Base-by-base conservation (phyloP, 2,888 invertebrate genomes). In the Cataglyphis cursor region DNA sequence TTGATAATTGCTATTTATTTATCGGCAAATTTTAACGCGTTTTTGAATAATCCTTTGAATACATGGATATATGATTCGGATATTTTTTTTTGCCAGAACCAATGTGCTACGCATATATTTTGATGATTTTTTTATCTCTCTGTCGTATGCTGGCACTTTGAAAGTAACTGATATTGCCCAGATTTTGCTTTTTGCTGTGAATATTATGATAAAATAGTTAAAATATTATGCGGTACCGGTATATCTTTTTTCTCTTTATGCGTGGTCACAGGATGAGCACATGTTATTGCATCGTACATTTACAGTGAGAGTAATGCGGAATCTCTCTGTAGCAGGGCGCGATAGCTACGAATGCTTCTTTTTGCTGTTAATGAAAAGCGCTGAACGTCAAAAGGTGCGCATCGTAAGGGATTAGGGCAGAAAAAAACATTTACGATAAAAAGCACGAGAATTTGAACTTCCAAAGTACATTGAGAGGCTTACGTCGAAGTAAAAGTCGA, bases 291-390 rank as follows among this genome's bases (percentile, higher is more conserved):
- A 54, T 62, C 31, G 81, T 85, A 87, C 87, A 88, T 87, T 89
- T 85, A 88, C 80, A 68, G 75, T 84, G 74, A 73, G 90, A 87
- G 88, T 89, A 89, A 89, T 88, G 89, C 90, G 82, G 81, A 78
- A 85, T 82, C 70, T 66, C 81, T 85, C 83, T 84, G 78, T 75
- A 70, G 80, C 78, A n/a, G 51, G 73, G 59, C 59, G 57, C 70
- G 84, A 64, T 61, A 59, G 70, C 73, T 78, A 48, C 81, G 86
- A 85, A 83, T 84, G 87, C 85, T 88, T 51, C n/a, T 51, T 90
- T 88, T 82, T 82, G 83, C 76, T 68, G 81, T 61, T 89, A 88
- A 89, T 89, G 89, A 89, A 89, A 89, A 88, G 81, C 83, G 28
- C 51, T 65, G 81, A 81, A 82, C 72, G 74, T 64, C 51, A 51